Conservation (phyloP, 2,113 vertebrate species). For the Pseudonaja textilis region DNA sequence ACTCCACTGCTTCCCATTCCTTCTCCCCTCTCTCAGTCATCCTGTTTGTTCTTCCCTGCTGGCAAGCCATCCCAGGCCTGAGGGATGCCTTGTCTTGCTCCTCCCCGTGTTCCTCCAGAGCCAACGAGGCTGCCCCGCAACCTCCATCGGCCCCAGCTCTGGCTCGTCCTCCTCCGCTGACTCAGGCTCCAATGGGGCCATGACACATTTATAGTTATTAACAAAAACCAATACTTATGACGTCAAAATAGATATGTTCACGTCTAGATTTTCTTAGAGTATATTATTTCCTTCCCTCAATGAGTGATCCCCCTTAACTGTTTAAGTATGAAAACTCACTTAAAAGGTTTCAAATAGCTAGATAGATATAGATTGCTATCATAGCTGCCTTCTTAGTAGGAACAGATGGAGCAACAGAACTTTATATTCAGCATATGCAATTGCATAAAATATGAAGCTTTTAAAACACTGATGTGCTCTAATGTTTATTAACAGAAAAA, state of each 20-base stretch:
- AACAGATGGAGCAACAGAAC: slow-evolving; percentile 36
- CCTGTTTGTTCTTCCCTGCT: no score
- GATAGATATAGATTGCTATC: slow-evolving; percentile 27
- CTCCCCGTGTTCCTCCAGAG: no score
- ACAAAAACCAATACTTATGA: not conserved
- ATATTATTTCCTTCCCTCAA: slow-evolving; percentile 40
- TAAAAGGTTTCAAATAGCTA: slow-evolving; percentile 18
- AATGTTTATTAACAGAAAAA: slow-evolving; percentile 32
- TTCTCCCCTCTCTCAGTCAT: no score
- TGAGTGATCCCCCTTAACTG: slow-evolving; percentile 60
- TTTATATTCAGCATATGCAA: slow-evolving; percentile 30
- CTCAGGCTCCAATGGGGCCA: no score
- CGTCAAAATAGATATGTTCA: slow-evolving; percentile 16
- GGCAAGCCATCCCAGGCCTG: no score
- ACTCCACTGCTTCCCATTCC: no score
- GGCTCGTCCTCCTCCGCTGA: no score
- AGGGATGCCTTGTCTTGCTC: no score
- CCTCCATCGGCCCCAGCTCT: no score
- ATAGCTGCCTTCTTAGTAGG: slow-evolving; percentile 21
- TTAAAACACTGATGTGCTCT: slow-evolving; percentile 10
- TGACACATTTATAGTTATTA: not conserved
- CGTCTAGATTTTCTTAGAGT: slow-evolving; percentile 23
- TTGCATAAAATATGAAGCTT: slow-evolving; percentile 17
- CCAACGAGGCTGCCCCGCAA: no score
- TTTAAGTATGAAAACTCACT: slow-evolving; percentile 49